Percentiles rank a stretch among this genome's conserved stretches.
Conservation (phyloP, 2,113 vertebrate species). For the Aspidoscelis tigris region DNA sequence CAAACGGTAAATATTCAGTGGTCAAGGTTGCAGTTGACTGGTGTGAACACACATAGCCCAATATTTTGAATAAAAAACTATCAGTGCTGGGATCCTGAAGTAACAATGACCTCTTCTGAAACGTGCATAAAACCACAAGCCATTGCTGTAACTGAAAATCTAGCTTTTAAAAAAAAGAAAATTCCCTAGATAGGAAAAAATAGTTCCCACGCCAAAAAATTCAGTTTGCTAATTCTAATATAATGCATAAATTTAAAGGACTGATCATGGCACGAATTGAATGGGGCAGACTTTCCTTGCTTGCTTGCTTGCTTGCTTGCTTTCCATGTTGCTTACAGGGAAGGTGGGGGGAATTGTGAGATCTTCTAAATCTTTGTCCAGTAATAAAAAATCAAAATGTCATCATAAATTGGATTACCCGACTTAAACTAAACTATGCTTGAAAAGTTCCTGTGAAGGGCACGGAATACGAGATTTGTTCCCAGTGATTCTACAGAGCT, state of each 20-base stretch:
- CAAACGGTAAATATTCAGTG: constrained; percentile 27
- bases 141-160: background rate
- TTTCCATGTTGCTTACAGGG: background rate
- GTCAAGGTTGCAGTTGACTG: constrained; percentile 20
- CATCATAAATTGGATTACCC: constrained; percentile 32
- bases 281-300: background rate
- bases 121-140: background rate
- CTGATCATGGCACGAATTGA: background rate
- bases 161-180: background rate
- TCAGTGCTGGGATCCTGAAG: background rate
- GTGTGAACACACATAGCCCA: background rate
- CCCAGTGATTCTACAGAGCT: background rate
- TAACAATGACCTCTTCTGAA: accelerated
- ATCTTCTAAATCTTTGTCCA: constrained; percentile 40
- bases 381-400: constrained; percentile 37
- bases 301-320: background rate
- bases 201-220: background rate
- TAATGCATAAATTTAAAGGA: constrained; percentile 17
- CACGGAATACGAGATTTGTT: constrained; percentile 8
- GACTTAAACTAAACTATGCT: constrained; percentile 22
- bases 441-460: background rate
- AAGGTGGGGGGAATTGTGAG: background rate
- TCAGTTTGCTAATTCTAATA: background rate
- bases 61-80: background rate
- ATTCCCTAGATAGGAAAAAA: accelerated